phyloP scores from a whole-genome alignment of 2,113 vertebrate genomes.

The Actenoides lindsayi region DNA sequence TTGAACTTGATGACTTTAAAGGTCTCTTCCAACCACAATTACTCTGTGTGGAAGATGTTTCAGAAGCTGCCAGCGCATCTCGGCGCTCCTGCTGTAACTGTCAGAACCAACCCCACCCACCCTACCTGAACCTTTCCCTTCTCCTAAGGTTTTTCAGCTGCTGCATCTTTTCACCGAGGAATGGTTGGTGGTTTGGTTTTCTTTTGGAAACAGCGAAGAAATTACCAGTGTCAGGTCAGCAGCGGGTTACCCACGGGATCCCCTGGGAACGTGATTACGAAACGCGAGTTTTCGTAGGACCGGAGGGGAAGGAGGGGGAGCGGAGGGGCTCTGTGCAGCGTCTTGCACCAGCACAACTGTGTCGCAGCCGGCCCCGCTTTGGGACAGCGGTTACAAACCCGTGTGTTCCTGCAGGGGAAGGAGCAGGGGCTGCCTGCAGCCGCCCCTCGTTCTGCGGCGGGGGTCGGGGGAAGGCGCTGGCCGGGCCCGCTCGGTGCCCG shows the following conservation, averaged over 20 bases:
- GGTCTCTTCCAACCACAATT: not conserved
- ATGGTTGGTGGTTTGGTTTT: not conserved
- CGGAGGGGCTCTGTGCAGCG: not conserved
- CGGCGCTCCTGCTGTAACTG: not conserved
- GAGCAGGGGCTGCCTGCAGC: fast-evolving
- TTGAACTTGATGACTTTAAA: too few species aligned
- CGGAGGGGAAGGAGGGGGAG: not conserved
- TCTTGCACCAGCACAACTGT: fast-evolving
- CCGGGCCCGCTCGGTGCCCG: not conserved
- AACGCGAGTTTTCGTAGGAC: not conserved
- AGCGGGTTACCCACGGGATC: not conserved
- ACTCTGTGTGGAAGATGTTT: not conserved
- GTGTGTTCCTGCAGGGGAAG: fast-evolving
- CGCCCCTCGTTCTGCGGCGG: fast-evolving
- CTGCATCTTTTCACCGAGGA: not conserved
- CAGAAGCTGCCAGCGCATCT: not conserved
- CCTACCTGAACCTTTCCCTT: not conserved
- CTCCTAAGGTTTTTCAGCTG: not conserved
- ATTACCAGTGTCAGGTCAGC: not conserved
- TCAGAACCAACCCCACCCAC: not conserved
- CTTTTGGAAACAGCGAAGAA: not conserved
- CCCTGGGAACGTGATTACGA: fast-evolving
- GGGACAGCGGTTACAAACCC: fast-evolving
- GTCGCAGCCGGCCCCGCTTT: not conserved
- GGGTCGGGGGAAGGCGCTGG: not conserved